Base-by-base conservation (phyloP, 2,113 vertebrate species). In the Phasianus colchicus region DNA sequence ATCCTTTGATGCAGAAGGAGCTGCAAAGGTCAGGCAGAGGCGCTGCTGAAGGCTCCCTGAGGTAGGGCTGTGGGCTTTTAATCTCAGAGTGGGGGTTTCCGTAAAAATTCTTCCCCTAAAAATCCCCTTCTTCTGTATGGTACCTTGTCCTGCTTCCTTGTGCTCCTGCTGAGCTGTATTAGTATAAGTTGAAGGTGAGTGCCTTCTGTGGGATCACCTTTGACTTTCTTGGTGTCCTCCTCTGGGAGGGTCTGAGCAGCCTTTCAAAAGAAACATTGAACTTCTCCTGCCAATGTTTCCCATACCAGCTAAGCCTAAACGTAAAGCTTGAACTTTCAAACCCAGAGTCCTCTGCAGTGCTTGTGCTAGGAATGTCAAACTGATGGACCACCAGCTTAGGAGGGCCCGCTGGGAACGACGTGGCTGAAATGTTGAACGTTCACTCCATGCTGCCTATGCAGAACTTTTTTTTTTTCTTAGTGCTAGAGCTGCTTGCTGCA, bases 381-480 rank as follows among this genome's bases (percentile, higher is more conserved):
- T 92, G 88, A 76, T 84, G 70, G 85, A 65, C 86, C 90, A 90
- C 95, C 88, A 96, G 87, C 69, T 91, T 88, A 95, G 87, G 86
- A 91, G 79, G 92, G 93, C 83, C 81, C 78, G 15, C 2, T 4
- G 69, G 83, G 83, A 94, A 70, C 10, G 48, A 57, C 17, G 1
- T 58, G 30, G 52, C 74, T 73, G 86, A 88, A 93, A 95, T 67
- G 83, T 34, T 91, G 65, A 94, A 97, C 95, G 93, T 89, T 86
- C 71, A 88, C 45, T 61, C 75, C 16, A 8, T 72, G 2, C 67
- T 92, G 87, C 88, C 57, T 83, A 85, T 36, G 25, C 64, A 38
- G 38, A 45, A 21, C 4, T n/a, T 17, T 21, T n/a, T 14, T 54
- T 14, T 54, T 30, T 22, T 7, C 48, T 21, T 71, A 89, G 61